Conservation (phyloP, 2,113 vertebrate genomes). For the Pteronura brasiliensis region DNA sequence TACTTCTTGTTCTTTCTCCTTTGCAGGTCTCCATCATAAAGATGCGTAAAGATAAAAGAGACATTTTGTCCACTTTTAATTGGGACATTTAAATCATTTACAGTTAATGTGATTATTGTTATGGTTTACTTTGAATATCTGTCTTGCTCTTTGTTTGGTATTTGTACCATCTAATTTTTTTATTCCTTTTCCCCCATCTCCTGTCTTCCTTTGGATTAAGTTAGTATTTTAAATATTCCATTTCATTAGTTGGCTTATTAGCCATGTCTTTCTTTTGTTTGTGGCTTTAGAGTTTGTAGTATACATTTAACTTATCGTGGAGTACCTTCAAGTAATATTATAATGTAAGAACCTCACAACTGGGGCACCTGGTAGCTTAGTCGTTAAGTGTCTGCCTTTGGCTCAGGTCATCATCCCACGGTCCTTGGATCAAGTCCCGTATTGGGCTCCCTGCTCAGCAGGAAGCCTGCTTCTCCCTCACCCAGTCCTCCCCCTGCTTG, state of each 20-base stretch:
- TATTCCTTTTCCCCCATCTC: neutral
- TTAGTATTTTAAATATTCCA: neutral
- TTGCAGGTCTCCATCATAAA: neutral
- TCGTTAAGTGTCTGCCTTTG: too few relatives aligned
- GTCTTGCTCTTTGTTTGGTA: neutral
- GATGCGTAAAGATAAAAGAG: neutral
- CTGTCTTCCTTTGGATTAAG: neutral
- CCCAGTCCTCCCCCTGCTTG: too few relatives aligned
- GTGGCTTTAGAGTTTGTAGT: neutral
- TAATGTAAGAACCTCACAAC: neutral
- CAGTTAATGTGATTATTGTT: neutral
- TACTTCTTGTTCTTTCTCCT: neutral
- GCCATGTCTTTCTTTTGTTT: neutral
- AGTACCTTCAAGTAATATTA: neutral
- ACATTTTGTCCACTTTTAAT: neutral
- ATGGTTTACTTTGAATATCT: neutral
- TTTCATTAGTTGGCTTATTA: neutral
- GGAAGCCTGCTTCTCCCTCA: too few relatives aligned
- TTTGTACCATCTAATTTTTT: neutral
- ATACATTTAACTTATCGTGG: neutral
- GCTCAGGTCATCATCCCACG: too few relatives aligned
- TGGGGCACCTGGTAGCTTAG: too few relatives aligned
- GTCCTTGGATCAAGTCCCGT: too few relatives aligned
- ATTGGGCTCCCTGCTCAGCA: too few relatives aligned
- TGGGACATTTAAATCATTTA: neutral